These are phyloP conservation scores for Eilema depressum DNA, from an alignment of 2,888 invertebrate genomes.

Conservation along the genomic window DNA sequence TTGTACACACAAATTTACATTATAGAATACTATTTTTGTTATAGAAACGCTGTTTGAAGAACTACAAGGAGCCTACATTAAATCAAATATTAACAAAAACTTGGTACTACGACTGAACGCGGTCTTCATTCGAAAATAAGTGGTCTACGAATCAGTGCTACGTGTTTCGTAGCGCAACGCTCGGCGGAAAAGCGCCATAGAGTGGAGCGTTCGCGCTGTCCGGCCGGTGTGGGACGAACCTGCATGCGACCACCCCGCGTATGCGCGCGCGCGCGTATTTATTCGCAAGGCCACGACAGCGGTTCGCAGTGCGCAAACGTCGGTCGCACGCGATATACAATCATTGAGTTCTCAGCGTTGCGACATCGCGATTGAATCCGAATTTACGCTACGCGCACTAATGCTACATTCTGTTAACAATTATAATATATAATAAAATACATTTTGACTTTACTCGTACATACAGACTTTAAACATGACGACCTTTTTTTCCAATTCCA, in stretches of 20 bases:
- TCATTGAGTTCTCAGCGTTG: slow-evolving; percentile 64
- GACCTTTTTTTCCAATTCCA: slow-evolving; percentile 76
- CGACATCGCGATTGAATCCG: slow-evolving; percentile 61
- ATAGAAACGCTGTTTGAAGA: too few relatives aligned
- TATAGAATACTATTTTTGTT: too few relatives aligned
- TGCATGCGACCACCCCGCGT: slow-evolving; percentile 73
- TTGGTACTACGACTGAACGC: slow-evolving; percentile 18
- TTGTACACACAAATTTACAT: too few relatives aligned
- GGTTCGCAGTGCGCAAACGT: slow-evolving; percentile 83
- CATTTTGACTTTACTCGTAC: too few relatives aligned
- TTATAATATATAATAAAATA: slow-evolving; percentile 50
- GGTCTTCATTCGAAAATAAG: slow-evolving; percentile 36
- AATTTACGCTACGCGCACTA: slow-evolving; percentile 74
- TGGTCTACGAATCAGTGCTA: slow-evolving; percentile 73
- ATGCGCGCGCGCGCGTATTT: slow-evolving; percentile 68
- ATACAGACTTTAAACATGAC: slow-evolving; percentile 71
- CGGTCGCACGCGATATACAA: slow-evolving; percentile 81
- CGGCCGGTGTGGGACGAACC: slow-evolving; percentile 73
- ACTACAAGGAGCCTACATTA: not conserved
- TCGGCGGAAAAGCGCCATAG: slow-evolving; percentile 73
- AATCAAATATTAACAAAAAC: slow-evolving; percentile 14
- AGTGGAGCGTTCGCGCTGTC: slow-evolving; percentile 68
- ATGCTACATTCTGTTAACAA: slow-evolving; percentile 69
- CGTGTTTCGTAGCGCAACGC: slow-evolving; percentile 52
- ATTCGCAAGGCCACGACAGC: slow-evolving; percentile 86